phyloP scores from a whole-genome alignment of 2,113 vertebrate genomes.

The Synodontis membranacea region DNA sequence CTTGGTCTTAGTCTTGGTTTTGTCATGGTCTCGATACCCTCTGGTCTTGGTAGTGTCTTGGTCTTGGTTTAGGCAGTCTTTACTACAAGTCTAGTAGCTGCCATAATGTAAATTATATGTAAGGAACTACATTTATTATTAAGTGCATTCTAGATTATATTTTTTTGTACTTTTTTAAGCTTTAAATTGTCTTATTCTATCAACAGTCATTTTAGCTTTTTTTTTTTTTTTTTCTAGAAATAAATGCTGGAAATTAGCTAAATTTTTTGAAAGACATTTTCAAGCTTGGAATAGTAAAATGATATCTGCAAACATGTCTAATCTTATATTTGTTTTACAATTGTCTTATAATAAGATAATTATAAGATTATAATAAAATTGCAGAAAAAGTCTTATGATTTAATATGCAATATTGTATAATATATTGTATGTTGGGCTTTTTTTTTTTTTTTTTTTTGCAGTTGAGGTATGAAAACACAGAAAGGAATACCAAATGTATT shows the following conservation, averaged over 20 bases:
- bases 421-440: too few species aligned
- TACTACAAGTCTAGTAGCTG: too few species aligned
- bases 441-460: too few species aligned
- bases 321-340: background rate
- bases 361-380: too few species aligned
- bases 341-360: background rate
- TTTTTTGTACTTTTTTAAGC: background rate
- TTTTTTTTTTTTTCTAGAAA: too few species aligned
- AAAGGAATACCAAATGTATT: background rate
- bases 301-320: background rate
- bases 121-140: background rate
- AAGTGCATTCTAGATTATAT: background rate
- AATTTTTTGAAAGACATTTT: background rate
- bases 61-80: too few species aligned
- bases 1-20: too few species aligned
- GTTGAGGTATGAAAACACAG: background rate
- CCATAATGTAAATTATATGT: background rate
- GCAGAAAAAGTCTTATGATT: too few species aligned
- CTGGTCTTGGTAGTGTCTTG: too few species aligned
- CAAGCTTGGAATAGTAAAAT: background rate
- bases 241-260: background rate
- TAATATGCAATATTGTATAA: too few species aligned
- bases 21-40: too few species aligned
- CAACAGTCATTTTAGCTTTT: background rate
- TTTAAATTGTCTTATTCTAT: too few species aligned